Percentiles rank a stretch among this genome's conserved stretches.
Evolutionary conservation across 1,140 invertebrate species (phyloP).

Genomic region (Aphelenchoides fujianensis): DNA sequence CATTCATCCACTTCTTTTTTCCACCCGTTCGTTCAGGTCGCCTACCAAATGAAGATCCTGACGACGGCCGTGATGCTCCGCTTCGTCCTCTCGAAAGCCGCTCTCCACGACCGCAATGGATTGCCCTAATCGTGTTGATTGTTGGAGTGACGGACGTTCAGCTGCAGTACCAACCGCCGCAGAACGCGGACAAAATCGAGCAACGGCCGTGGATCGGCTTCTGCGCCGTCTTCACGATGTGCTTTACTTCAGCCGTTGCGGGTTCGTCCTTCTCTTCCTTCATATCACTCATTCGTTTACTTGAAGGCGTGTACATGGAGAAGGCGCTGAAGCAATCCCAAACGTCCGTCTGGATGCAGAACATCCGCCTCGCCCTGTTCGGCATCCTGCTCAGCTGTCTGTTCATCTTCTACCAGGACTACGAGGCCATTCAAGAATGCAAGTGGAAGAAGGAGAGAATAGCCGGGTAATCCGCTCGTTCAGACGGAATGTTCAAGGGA

Average conservation of each 20-base stretch:
- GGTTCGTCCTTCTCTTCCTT: conserved; percentile 34
- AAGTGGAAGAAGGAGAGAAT: not conserved
- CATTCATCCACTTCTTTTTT: conserved; percentile 1
- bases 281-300: no score
- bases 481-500: conserved; percentile 66
- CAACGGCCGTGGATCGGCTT: conserved; percentile 54
- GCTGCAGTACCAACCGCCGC: conserved; percentile 53
- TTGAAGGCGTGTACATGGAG: conserved; percentile 60
- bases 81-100: conserved; percentile 41
- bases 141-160: conserved; percentile 53
- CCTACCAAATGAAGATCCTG: conserved; percentile 60
- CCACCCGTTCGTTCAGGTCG: conserved; percentile 52
- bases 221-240: conserved; percentile 52
- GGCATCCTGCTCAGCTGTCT: conserved; percentile 50
- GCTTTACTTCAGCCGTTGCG: conserved; percentile 61
- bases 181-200: conserved; percentile 19
- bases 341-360: conserved; percentile 58
- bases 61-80: conserved; percentile 58
- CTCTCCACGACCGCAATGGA: conserved; percentile 51
- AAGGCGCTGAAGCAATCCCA: conserved; percentile 51
- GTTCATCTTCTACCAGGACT: conserved; percentile 53
- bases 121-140: conserved; percentile 46
- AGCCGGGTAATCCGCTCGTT: not conserved
- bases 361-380: conserved; percentile 54
- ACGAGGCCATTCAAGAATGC: conserved; percentile 44